Evolutionary conservation across 2,113 vertebrate species (phyloP), one percentile per base, ranked within the genome.

Genomic region (Pogona vitticeps): DNA sequence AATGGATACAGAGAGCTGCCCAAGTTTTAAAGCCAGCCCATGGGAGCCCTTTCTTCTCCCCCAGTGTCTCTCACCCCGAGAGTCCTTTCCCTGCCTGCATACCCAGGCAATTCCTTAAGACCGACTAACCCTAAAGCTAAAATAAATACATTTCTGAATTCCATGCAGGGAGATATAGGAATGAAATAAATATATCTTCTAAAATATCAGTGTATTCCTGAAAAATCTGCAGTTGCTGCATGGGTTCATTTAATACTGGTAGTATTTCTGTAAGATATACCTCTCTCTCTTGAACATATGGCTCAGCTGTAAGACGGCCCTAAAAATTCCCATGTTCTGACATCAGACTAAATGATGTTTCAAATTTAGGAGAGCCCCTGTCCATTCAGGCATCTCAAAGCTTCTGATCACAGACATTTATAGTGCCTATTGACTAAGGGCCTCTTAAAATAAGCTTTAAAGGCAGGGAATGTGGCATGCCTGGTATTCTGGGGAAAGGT

Each of bases 271-370:
- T 91, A 91, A 88, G 94, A 95, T 94, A 68, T 94, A 94, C 94
- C 91, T 95, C 94, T 92, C 94, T 92, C 89, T 86, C 94, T 93
- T 88, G 85, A 91, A 91, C 82, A 91, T 88, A 91, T 76, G 71
- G 68, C 93, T 90, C 91, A 94, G 78, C 79, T 93, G 88, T 75
- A 91, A 84, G 83, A 59, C 3, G 75, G 90, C 89, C 92, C 91
- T 86, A 91, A 94, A 94, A 94, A 94, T 94, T 88, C 82, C 89
- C 83, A 3, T 90, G 88, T 86, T 92, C 88, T 95, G 96, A 96
- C 97, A 96, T 95, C 97, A 94, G 94, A 94, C 88, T 96, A 96
- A 97, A 97, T 97, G 95, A 96, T 93, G 96, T 96, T 96, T 96
- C 95, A 97, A 97, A 97, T 96, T 96, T 96, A 97, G 97, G 96